Base-by-base conservation (phyloP, 92 coral and sea anemone species). In the Epizoanthus fatuus region DNA sequence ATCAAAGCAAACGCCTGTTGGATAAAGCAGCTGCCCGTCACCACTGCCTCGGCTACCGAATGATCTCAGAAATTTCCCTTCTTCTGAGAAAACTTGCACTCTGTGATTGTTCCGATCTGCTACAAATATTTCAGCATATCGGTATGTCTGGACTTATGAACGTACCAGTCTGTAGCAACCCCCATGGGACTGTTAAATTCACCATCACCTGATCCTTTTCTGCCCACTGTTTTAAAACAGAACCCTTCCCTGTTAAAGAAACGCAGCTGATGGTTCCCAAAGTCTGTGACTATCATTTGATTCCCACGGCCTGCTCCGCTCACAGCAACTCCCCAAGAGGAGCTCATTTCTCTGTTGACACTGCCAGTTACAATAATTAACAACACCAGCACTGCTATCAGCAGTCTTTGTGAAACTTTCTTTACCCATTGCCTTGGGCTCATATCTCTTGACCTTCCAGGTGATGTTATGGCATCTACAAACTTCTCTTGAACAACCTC, bases 1-100 rank as follows among this genome's bases (percentile, higher is more conserved):
- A 38, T 67, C 72, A 35, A 67, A 16, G 38, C 47, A 67, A n/a
- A 67, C 52, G 39, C 49, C 72, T 35, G 72, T 35, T 67, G 72
- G 72, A 35, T 67, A 67, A 8, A 67, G 51, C 19, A 67, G 9
- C 45, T 40, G 29, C 2, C 49, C 72, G 13, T 17, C 10, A 2
- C 49, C 40, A 45, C 51, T 67, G 5, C 72, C 72, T 38, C 29
- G 38, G 22, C 22, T 45, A 39, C 72, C 72, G 0, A 67, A 67
- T 1, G 45, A 67, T 15, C n/a, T 62, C 13, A 35, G 32, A 62
- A 20, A 62, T 7, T 5, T 13, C 67, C 20, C 29, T 17, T 45
- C 11, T 0, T 67, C 49, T 67, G 14, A 35, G 45, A 67, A 44
- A 14, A 67, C 7, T 40, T 35, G 20, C 7, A 67, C 22, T 16